Evolutionary conservation across 2,113 vertebrate species (phyloP), one percentile per base, ranked within the genome.

Genomic region (Tragelaphus buxtoni): DNA sequence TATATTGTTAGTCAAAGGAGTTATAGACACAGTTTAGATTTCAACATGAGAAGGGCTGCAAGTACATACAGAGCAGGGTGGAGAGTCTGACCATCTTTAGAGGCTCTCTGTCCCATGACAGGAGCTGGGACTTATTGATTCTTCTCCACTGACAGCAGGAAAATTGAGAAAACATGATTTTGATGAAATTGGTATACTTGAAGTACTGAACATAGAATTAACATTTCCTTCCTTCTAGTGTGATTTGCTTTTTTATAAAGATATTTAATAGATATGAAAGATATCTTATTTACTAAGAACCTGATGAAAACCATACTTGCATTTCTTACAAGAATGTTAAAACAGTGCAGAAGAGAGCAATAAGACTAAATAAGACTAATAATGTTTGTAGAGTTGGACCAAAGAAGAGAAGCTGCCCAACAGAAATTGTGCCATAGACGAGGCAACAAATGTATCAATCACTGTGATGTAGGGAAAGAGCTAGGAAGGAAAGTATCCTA

Each of bases 251-350:
- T 81, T 22, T 49, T 49, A 65, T n/a, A n/a, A 92, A 60, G 32
- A 81, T 24, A 96, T 58, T 86, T 96, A 82, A 61, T 55, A 82
- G 30, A 39, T 28, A 42, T 32, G 55, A 83, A 83, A 96, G 51
- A 42, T 11, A 39, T 18, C 10, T 51, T 79, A 30, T 83, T 60
- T 90, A 88, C 10, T n/a, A 58, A n/a, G 65, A 87, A 83, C 8
- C 26, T 80, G 9, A 63, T 53, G 9, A 90, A 92, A 92, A 58
- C 28, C 6, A 6, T 49, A 79, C 32, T 86, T 45, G 7, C 47
- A 22, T 61, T 79, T 92, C 16, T 92, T 18, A 82, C 10, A 9
- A 94, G 14, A 82, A 17, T 56, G 22, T 55, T 93, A 53, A 35
- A 72, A 53, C 2, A 79, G 17, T 89, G 11, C 3, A 39, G 49